Evolutionary conservation across 1,140 invertebrate genomes (phyloP).

Genomic region (Hyphantria cunea): DNA sequence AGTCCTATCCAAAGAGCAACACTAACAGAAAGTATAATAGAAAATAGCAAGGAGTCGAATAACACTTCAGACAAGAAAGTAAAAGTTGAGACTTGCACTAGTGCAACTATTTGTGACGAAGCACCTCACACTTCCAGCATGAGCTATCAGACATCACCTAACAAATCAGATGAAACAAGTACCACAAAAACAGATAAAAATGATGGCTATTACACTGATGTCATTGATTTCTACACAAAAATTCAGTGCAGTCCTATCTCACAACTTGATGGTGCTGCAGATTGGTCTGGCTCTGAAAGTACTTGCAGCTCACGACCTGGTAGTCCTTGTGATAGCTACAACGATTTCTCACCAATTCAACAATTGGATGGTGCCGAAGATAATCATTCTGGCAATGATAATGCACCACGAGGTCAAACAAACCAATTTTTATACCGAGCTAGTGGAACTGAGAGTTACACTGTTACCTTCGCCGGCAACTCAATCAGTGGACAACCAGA

Average conservation of each 20-base stretch:
- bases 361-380: conserved; percentile 90
- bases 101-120: conserved; percentile 54
- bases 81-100: conserved; percentile 56
- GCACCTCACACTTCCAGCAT: conserved; percentile 67
- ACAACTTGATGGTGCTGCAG: conserved; percentile 85
- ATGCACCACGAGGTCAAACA: conserved; percentile 59
- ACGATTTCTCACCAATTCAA: conserved; percentile 81
- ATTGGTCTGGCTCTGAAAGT: conserved; percentile 80
- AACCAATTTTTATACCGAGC: conserved; percentile 77
- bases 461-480: conserved; percentile 76
- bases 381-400: conserved; percentile 76
- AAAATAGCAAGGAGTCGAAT: conserved; percentile 61
- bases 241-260: conserved; percentile 80
- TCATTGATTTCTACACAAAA: conserved; percentile 80
- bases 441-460: conserved; percentile 75
- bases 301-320: conserved; percentile 70
- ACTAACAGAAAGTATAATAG: conserved; percentile 56
- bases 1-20: conserved; percentile 63
- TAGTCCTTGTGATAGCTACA: conserved; percentile 55
- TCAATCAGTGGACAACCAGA: conserved; percentile 71
- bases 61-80: conserved; percentile 62
- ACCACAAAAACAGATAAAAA: conserved; percentile 66
- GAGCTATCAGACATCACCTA: conserved; percentile 63
- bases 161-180: conserved; percentile 64
- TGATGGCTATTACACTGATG: conserved; percentile 73